phyloP scores from a whole-genome alignment of 2,888 invertebrate genomes.

The Neelides folsomi region DNA sequence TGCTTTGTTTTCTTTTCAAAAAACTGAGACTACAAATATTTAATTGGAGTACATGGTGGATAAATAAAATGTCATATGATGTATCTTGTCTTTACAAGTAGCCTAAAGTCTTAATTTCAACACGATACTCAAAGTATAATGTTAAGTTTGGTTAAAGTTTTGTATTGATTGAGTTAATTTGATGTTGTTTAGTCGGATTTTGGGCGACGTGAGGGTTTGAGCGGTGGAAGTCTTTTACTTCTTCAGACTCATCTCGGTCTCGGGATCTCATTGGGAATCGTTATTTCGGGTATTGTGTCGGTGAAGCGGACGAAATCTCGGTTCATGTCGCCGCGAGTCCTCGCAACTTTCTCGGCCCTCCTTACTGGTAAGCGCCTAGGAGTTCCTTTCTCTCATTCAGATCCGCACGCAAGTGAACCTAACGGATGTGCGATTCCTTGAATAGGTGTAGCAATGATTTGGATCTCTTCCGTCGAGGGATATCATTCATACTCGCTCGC shows the following conservation, averaged over 20 bases:
- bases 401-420: too few species aligned
- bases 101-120: too few species aligned
- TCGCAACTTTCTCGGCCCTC: constrained; percentile 25
- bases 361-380: constrained; percentile 23
- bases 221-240: constrained; percentile 65
- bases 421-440: constrained; percentile 13
- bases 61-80: too few species aligned
- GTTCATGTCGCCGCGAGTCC: constrained; percentile 25
- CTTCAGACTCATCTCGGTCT: constrained; percentile 79
- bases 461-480: constrained; percentile 68
- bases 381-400: too few species aligned
- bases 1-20: too few species aligned
- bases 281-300: constrained; percentile 30
- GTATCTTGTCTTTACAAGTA: too few species aligned
- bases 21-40: too few species aligned
- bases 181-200: constrained; percentile 53
- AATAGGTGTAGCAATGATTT: constrained; percentile 61
- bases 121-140: too few species aligned
- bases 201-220: constrained; percentile 68
- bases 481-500: constrained; percentile 73
- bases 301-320: constrained; percentile 30
- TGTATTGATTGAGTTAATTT: background rate
- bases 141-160: too few species aligned
- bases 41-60: too few species aligned
- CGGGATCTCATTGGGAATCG: constrained; percentile 40